These are phyloP conservation scores for Myanophis thanlyinensis DNA, from an alignment of 2,113 vertebrate species.

Conservation along the genomic window DNA sequence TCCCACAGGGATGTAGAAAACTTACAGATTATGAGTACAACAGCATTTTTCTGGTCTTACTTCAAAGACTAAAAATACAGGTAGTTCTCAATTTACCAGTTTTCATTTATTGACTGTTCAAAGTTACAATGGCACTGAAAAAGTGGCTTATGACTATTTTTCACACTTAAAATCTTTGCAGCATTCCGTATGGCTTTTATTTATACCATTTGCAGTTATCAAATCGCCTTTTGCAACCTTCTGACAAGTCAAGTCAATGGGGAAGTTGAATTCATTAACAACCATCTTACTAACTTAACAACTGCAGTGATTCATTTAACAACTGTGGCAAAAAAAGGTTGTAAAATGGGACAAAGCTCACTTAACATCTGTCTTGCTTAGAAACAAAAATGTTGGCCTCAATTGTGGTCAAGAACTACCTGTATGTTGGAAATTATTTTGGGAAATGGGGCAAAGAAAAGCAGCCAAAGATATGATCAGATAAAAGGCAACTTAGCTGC, in stretches of 20 bases:
- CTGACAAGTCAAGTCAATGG: not conserved
- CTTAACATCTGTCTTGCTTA: not conserved
- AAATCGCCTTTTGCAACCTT: not conserved
- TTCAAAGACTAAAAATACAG: not conserved
- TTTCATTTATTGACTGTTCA: not conserved
- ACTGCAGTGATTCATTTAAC: not conserved
- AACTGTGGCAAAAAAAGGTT: not conserved
- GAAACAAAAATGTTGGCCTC: not conserved
- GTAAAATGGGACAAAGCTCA: not conserved
- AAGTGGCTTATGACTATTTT: not conserved
- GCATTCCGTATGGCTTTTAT: not conserved
- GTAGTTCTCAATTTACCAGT: not conserved
- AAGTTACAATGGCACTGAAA: not conserved
- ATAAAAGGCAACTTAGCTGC: not conserved
- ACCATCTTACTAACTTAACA: not conserved
- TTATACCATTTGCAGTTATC: not conserved
- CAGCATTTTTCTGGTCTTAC: not conserved
- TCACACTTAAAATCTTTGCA: not conserved
- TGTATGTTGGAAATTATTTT: not conserved
- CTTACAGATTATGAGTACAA: not conserved
- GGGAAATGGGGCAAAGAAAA: not conserved
- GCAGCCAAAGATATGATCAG: not conserved
- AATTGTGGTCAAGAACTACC: not conserved
- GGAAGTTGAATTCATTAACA: not conserved
- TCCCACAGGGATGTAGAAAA: not conserved